Evolutionary conservation across 2,797 vertebrate species (phyloP), one percentile per base, ranked within the genome.

Genomic region (Siniperca obscura): DNA sequence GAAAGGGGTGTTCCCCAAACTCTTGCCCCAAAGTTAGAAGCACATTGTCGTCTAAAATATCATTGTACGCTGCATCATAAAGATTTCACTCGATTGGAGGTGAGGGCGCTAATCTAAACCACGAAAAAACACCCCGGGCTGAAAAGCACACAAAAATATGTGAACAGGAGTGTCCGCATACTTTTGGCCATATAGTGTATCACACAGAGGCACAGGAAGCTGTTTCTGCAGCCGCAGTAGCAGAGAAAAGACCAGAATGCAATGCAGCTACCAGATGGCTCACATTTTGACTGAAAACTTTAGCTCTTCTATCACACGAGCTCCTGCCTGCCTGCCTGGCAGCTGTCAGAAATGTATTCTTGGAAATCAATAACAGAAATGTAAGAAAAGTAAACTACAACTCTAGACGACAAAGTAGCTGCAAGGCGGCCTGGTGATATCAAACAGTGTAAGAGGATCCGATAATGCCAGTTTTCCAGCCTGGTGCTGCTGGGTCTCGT

Each of bases 381-480:
- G 19, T 27, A 17, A 38, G 30, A 12, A 44, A 69, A 9, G 36
- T 10, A 21, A 68, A 40, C n/a, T 2, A 12, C 13, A 27, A 7
- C 30, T 55, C 14, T 0, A 16, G 34, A 10, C n/a, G 61, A 59
- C 19, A 19, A 2, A 13, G 60, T 30, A 40, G 21, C 53, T 14
- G 53, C 70, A 61, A 64, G 13, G 27, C 13, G 3, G 19, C 30
- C 21, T 5, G 36, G 4, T 64, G 56, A 22, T 65, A 19, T 50
- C 53, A 46, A 16, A 17, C 57, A 0, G 25, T 22, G 74, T 48
- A 50, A 72, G 62, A 66, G 53, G 67, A 76, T 73, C 72, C n/a
- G 52, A 25, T 1, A 50, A 71, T 22, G 60, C 65, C 40, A 5
- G 68, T 40, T 57, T 53, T 56, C 44, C 17, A 10, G 21, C 10